These are phyloP conservation scores for Chaetogeoica ovagalla DNA, from an alignment of 2,888 invertebrate genomes.

Conservation along the genomic window DNA sequence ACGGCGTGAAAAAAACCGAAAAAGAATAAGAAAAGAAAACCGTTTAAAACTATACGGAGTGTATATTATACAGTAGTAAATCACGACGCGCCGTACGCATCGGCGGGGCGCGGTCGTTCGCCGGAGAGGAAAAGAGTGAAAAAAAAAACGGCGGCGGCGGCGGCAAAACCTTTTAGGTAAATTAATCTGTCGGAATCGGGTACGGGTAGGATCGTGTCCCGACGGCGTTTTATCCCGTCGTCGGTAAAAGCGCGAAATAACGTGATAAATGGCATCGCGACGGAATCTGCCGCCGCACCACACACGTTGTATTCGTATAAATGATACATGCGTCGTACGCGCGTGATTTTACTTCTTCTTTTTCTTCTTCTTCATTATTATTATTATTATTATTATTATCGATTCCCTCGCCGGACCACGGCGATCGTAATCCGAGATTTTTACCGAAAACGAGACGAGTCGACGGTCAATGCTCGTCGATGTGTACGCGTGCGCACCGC, in stretches of 20 bases:
- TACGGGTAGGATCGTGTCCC: background rate
- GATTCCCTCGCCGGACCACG: background rate
- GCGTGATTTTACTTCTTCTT: background rate
- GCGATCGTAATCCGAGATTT: slow-evolving; percentile 22
- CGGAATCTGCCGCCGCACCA: background rate
- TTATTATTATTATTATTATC: too few species aligned
- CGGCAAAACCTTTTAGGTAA: slow-evolving; percentile 52
- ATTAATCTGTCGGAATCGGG: slow-evolving; percentile 38
- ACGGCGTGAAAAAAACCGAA: too few species aligned
- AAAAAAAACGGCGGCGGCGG: too few species aligned
- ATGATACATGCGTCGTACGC: too few species aligned
- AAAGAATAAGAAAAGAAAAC: too few species aligned
- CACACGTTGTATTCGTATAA: too few species aligned
- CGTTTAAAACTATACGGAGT: too few species aligned
- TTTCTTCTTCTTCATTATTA: background rate
- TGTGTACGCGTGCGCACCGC: background rate
- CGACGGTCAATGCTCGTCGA: background rate
- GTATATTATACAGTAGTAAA: background rate
- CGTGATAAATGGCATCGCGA: slow-evolving; percentile 43
- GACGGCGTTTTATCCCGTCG: slow-evolving; percentile 14
- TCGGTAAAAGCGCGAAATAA: slow-evolving; percentile 45
- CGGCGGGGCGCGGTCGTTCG: background rate
- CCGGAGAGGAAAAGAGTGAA: background rate
- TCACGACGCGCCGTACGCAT: background rate
- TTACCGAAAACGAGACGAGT: background rate